These are phyloP conservation scores for Xenotilapia leptura DNA, from an alignment of 2,113 vertebrate genomes.

Conservation along the genomic window DNA sequence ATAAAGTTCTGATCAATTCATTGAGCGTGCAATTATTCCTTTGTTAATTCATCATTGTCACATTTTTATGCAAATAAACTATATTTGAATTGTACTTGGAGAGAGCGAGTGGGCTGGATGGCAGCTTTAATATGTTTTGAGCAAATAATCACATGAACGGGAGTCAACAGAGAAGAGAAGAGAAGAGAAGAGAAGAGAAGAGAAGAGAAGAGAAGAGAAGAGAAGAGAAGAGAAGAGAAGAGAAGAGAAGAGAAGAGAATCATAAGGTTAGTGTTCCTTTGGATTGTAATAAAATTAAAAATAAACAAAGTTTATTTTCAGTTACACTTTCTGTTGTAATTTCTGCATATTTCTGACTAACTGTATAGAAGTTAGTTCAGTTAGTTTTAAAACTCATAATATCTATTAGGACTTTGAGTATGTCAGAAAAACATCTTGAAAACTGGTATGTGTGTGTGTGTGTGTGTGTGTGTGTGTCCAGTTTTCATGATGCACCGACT, in stretches of 20 bases:
- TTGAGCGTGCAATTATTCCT: accelerated
- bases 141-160: background rate
- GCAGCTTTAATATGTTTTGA: background rate
- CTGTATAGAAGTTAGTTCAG: background rate
- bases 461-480: background rate
- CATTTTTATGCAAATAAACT: background rate
- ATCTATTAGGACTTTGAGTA: background rate
- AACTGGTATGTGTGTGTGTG: accelerated
- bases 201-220: background rate
- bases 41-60: background rate
- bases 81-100: background rate
- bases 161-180: background rate
- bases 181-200: background rate
- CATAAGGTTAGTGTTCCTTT: accelerated
- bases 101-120: accelerated
- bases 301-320: background rate
- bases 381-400: background rate
- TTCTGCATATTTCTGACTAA: background rate
- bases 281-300: background rate
- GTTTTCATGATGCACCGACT: background rate
- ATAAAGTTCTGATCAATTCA: background rate
- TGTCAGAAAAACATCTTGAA: background rate
- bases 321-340: accelerated
- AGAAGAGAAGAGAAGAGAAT: background rate
- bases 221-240: background rate